phyloP scores from a whole-genome alignment of 2,797 vertebrate genomes.

The Parambassis ranga region DNA sequence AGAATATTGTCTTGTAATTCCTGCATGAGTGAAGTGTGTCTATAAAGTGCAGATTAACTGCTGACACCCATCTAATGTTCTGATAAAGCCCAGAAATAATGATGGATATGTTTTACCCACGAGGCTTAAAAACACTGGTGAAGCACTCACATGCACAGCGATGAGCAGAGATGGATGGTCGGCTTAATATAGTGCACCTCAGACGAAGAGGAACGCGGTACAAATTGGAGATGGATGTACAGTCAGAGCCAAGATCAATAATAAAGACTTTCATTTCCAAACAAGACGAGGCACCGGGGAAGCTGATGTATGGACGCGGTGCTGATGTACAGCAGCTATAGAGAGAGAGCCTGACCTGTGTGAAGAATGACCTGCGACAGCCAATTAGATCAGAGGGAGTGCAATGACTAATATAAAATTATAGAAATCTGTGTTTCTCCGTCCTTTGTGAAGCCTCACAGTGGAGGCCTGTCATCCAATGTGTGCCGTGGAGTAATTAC shows the following conservation, averaged over 20 bases:
- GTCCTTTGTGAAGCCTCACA: constrained; percentile 4
- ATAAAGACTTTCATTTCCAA: constrained; percentile 75
- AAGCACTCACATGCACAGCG: constrained; percentile 11
- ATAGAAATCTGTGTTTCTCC: no score
- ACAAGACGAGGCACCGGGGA: constrained; percentile 55
- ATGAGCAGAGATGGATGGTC: constrained; percentile 56
- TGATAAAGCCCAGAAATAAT: no score
- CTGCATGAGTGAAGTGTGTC: no score
- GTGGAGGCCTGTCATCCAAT: constrained; percentile 16
- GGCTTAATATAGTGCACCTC: constrained; percentile 48
- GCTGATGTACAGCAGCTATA: constrained; percentile 54
- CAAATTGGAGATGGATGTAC: constrained; percentile 71
- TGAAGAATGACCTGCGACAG: constrained; percentile 54
- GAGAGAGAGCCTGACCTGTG: constrained; percentile 45
- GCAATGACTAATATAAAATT: no score
- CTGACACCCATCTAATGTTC: no score
- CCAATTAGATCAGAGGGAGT: constrained; percentile 50
- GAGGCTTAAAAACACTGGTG: no score
- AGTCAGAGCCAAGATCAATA: constrained; percentile 72
- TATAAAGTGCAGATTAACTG: no score
- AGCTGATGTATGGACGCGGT: constrained; percentile 55
- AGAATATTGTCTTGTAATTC: no score
- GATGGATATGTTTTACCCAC: no score
- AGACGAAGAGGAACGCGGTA: constrained; percentile 55
- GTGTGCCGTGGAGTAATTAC: constrained; percentile 29